These are phyloP conservation scores for Ormyrus thymus DNA, from an alignment of 2,888 invertebrate species.

Conservation along the genomic window DNA sequence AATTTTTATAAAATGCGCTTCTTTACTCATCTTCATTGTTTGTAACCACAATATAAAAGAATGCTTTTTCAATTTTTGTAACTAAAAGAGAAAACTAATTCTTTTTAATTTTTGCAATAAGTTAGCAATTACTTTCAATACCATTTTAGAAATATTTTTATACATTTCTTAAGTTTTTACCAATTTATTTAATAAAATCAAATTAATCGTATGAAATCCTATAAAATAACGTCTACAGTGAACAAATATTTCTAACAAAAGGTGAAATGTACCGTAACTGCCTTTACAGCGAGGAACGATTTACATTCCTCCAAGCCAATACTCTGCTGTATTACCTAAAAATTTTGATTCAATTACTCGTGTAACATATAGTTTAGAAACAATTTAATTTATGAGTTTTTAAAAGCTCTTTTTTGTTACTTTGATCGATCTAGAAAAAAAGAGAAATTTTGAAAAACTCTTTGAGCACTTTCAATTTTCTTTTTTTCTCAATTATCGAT, in stretches of 20 bases:
- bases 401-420: constrained; percentile 43
- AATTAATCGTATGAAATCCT: neutral
- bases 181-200: neutral
- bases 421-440: constrained; percentile 37
- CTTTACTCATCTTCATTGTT: no score
- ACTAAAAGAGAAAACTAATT: constrained; percentile 6
- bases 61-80: neutral
- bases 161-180: constrained; percentile 6
- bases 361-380: constrained; percentile 40
- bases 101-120: constrained; percentile 21
- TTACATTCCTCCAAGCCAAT: constrained; percentile 56
- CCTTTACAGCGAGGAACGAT: constrained; percentile 55
- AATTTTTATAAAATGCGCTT: no score
- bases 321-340: constrained; percentile 38
- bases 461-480: constrained; percentile 33
- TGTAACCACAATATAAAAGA: neutral
- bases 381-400: constrained; percentile 49
- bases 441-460: constrained; percentile 19
- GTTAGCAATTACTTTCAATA: constrained; percentile 19
- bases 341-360: constrained; percentile 37
- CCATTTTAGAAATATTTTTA: constrained; percentile 19
- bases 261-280: constrained; percentile 42
- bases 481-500: constrained; percentile 41
- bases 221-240: neutral
- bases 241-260: neutral